Conservation (phyloP, 2,113 vertebrate genomes). For the Ceyx melanurus region DNA sequence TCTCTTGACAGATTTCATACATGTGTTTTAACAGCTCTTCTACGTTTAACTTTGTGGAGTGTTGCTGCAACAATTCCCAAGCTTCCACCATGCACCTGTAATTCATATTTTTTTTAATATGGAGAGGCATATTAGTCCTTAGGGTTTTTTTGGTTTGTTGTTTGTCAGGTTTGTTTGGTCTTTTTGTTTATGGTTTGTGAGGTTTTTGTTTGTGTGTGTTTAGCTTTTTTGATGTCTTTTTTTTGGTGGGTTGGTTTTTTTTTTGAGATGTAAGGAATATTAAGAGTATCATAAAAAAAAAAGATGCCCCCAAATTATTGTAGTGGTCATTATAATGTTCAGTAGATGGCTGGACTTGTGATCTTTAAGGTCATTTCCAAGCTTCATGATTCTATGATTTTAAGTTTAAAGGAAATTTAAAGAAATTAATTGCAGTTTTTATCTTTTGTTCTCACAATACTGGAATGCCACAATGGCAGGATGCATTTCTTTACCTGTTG, state of each 20-base stretch:
- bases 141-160: too few species aligned
- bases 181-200: too few species aligned
- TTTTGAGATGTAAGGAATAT: neutral
- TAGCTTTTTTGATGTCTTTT: too few species aligned
- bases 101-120: neutral
- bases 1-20: constrained; percentile 89
- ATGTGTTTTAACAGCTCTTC: constrained; percentile 83
- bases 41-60: constrained; percentile 79
- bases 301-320: neutral
- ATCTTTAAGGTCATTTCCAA: too few species aligned
- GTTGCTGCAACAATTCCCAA: constrained; percentile 85
- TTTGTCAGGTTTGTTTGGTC: too few species aligned
- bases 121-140: neutral
- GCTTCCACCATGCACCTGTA: constrained; percentile 90
- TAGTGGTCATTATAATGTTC: too few species aligned
- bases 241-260: too few species aligned
- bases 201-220: too few species aligned
- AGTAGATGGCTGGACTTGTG: too few species aligned
- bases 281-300: neutral
- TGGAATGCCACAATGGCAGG: neutral
- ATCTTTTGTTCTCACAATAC: neutral
- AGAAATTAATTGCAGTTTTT: fast-evolving
- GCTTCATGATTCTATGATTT: too few species aligned
- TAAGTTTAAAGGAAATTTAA: neutral
- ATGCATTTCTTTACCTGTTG: constrained; percentile 81